phyloP scores from a whole-genome alignment of 2,797 vertebrate species.

The Liparis tanakae region DNA sequence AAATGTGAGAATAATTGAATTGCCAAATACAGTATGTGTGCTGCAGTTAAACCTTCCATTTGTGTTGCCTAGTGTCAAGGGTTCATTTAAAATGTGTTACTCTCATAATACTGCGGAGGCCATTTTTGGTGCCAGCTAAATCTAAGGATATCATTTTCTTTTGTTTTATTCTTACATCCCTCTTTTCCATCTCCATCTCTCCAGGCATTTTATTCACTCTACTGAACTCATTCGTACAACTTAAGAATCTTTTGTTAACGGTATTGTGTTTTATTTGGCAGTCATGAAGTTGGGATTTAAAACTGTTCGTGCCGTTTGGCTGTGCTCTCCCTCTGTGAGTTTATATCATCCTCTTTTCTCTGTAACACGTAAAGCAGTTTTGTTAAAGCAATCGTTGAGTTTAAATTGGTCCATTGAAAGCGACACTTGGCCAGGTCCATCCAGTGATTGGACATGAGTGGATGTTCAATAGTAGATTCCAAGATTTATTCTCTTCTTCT shows the following conservation, averaged over 20 bases:
- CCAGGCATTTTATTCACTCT: slow-evolving; percentile 34
- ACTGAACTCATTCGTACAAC: slow-evolving; percentile 45
- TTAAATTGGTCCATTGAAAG: slow-evolving; percentile 57
- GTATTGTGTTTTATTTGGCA: slow-evolving; percentile 66
- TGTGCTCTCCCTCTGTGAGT: slow-evolving; percentile 36
- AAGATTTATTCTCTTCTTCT: slow-evolving; percentile 34
- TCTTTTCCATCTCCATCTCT: slow-evolving; percentile 33
- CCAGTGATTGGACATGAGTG: slow-evolving; percentile 42
- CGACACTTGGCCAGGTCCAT: slow-evolving; percentile 50
- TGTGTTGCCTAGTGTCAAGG: slow-evolving; percentile 16
- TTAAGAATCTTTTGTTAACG: slow-evolving; percentile 70
- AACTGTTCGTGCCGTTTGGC: slow-evolving; percentile 62
- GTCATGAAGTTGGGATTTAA: slow-evolving; percentile 54
- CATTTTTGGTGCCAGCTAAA: slow-evolving; percentile 43
- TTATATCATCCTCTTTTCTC: slow-evolving; percentile 69
- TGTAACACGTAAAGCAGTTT: slow-evolving; percentile 47
- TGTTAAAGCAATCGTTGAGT: slow-evolving; percentile 48
- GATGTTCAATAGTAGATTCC: slow-evolving; percentile 29
- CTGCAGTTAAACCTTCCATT: background rate
- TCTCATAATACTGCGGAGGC: slow-evolving; percentile 26
- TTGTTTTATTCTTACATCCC: slow-evolving; percentile 59
- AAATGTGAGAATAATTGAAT: background rate
- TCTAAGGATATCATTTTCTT: slow-evolving; percentile 39
- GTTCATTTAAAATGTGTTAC: slow-evolving; percentile 44
- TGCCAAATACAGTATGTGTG: background rate